Evolutionary conservation across 92 coral and sea anemone species (phyloP), one percentile per base, ranked within the genome.

Genomic region (Palythoa caribaeorum): DNA sequence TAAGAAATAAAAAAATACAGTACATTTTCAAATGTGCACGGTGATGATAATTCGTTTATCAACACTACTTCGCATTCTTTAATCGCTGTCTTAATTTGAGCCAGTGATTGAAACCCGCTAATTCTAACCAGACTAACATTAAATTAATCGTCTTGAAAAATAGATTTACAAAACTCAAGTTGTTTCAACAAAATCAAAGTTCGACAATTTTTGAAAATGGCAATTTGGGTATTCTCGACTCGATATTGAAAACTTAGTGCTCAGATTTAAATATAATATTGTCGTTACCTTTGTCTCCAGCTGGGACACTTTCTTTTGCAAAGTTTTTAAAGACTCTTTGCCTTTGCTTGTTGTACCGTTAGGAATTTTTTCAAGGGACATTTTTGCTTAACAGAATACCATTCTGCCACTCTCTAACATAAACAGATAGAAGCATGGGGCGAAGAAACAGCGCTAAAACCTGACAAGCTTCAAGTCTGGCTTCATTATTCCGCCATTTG

Each of bases 301-400:
- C 53, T 73, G 52, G 78, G 55, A 73, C 78, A 73, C 51, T 40
- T 40, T 73, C 54, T 47, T 73, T 47, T 73, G 78, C 78, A 73
- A 73, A 14, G 51, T 44, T 47, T 73, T 73, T 50, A 73, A 73
- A 17, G 13, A 12, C 2, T 73, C 78, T 38, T 40, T 73, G 28
- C 78, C 78, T 73, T 73, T 38, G 10, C 21, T 36, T 5, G 9
- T 20, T 19, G 78, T 73, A 21, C 78, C 78, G 17, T 40, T 44
- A 14, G 44, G 55, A 3, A 40, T 1, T 16, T 44, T 73, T 47
- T 19, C 48, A 38, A 5, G 53, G 16, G 78, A 40, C 78, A 73
- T 73, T 40, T 40, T 47, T 17, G 28, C 28, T 28, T 28, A 28
- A 28, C 28, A 28, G 28, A 28, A 19, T 15, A 3, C 15, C 15